A percentile compares a stretch with the other conserved stretches of the same genome.
These are phyloP conservation scores for Melipona bicolor DNA, from an alignment of 2,888 invertebrate species.

Conservation along the genomic window DNA sequence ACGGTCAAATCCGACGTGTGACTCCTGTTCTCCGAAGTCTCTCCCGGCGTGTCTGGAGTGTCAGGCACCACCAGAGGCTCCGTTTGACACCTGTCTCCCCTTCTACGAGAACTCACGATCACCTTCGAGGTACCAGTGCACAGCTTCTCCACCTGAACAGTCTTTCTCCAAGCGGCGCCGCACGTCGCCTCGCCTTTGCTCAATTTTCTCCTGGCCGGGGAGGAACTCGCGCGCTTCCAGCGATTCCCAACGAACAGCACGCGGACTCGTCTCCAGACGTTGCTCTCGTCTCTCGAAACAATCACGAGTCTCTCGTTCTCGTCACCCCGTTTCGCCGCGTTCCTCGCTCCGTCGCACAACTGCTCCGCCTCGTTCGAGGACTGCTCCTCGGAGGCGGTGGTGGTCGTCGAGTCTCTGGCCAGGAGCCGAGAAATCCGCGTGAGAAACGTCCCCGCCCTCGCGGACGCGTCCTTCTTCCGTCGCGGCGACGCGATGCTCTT, in stretches of 20 bases:
- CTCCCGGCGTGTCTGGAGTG: constrained; percentile 66
- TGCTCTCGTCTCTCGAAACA: not conserved
- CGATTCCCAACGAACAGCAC: constrained; percentile 51
- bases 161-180: constrained; percentile 29
- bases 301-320: not conserved
- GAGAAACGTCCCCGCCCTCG: constrained; percentile 34
- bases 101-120: constrained; percentile 45
- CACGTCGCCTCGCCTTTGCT: constrained; percentile 1
- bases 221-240: constrained; percentile 22
- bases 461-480: constrained; percentile 63
- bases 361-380: constrained; percentile 43
- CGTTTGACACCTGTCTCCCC: constrained; percentile 55
- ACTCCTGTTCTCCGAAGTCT: constrained; percentile 58
- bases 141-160: constrained; percentile 44
- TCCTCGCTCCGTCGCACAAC: constrained; percentile 16
- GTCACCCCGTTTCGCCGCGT: not conserved
- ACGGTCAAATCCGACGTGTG: constrained; percentile 69
- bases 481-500: constrained; percentile 76
- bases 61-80: constrained; percentile 66
- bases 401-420: not conserved
- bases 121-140: constrained; percentile 51
- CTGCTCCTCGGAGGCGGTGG: not conserved
- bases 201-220: constrained; percentile 51
- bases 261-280: constrained; percentile 47
- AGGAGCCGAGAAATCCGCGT: constrained; percentile 52